phyloP scores from a whole-genome alignment of 1,140 invertebrate species.

The Araneus ventricosus region DNA sequence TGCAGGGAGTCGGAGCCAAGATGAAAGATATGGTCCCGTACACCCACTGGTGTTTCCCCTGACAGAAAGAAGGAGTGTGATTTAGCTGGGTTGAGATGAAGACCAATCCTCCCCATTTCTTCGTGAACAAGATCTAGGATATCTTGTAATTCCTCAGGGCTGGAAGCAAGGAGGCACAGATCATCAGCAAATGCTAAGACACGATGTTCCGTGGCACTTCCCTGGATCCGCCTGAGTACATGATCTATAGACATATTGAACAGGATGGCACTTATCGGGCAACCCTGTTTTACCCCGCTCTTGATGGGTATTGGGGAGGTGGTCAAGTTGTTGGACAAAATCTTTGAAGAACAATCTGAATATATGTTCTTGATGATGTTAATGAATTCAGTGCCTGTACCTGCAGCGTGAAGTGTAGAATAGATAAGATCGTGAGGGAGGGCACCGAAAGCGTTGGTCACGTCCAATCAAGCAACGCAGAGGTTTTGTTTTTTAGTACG shows the following conservation, averaged over 20 bases:
- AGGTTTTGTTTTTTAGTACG: conserved; percentile 62
- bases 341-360: neutral
- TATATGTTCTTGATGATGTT: neutral
- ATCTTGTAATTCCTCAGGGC: too few species aligned
- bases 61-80: too few species aligned
- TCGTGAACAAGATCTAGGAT: too few species aligned
- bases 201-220: too few species aligned
- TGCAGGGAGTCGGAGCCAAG: too few species aligned
- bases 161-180: neutral
- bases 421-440: neutral
- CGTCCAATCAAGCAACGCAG: conserved; percentile 77
- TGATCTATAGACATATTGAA: neutral
- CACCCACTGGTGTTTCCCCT: too few species aligned
- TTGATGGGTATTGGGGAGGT: neutral
- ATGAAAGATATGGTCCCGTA: too few species aligned
- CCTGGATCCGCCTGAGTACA: neutral
- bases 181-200: neutral
- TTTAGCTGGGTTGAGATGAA: too few species aligned
- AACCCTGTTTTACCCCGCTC: neutral
- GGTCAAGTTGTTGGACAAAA: neutral
- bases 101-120: too few species aligned
- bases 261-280: neutral
- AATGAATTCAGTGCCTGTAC: too few species aligned
- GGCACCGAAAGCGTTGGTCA: neutral
- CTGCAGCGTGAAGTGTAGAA: too few species aligned